Evolutionary conservation across 2,888 invertebrate species (phyloP), one percentile per base, ranked within the genome.

Genomic region (Drosophila parthenogenetica): DNA sequence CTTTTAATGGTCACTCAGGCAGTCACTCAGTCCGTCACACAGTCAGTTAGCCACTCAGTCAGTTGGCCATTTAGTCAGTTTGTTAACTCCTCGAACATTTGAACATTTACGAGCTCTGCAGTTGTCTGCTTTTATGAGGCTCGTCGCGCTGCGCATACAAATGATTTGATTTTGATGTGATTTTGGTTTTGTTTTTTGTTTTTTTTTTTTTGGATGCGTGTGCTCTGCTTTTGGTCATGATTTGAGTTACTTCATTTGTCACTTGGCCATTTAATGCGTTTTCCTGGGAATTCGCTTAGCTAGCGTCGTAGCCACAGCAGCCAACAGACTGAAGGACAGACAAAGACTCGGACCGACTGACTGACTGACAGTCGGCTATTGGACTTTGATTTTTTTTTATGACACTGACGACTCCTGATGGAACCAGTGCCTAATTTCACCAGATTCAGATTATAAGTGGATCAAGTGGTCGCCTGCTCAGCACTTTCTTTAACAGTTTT

Each of bases 141-240:
- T 77, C 75, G 80, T 76, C 78, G 90, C 87, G 89, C 72, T 81
- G 85, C 84, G 90, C 90, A 90, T 90, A 90, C 91, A 90, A 90
- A 90, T 90, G 84, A 91, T 89, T 91, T 90, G 82, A 89, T 85
- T 85, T 89, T 74, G 68, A 67, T 84, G 69, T 71, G 79, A 75
- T 82, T 85, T 82, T 29, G 29, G 29, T 29, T 29, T 25, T 25
- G 25, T 2, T 5, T 22, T 19, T 22, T 22, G 3, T 29, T 29
- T 29, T 29, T 19, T 22, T 22, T 22, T 29, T 29, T 29, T 29
- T 73, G 68, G 81, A 75, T 84, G 82, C 84, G 63, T 73, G 80
- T 86, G 74, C 89, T 80, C 84, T 66, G 89, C 71, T 83, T 83
- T 86, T 77, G 71, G 49, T 55, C 85, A 74, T 87, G 79, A 84